Conservation (phyloP, 2,113 vertebrate genomes). For the Tetrao urogallus region DNA sequence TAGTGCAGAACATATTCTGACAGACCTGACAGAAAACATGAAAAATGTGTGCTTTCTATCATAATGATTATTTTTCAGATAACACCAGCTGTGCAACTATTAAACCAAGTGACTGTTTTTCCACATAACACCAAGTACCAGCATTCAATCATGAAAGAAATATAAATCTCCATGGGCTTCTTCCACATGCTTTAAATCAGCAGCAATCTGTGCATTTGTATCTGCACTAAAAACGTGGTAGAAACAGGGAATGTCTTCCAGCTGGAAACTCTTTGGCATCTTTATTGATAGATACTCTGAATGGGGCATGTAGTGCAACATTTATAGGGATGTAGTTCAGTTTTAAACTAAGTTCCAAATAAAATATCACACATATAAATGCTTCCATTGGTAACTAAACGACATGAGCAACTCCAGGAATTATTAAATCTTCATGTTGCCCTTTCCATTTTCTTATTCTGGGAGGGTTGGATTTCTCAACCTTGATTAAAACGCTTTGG, state of each 20-base stretch:
- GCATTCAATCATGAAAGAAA: conserved; percentile 81
- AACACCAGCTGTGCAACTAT: conserved; percentile 80
- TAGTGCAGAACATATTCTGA: conserved; percentile 74
- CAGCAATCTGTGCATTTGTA: conserved; percentile 79
- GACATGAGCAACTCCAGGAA: neutral
- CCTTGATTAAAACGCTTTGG: neutral
- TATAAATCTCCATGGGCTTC: conserved; percentile 77
- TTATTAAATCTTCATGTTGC: neutral
- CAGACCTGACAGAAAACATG: conserved; percentile 76
- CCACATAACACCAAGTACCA: conserved; percentile 70
- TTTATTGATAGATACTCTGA: neutral
- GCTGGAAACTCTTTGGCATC: conserved; percentile 47
- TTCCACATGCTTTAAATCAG: conserved; percentile 80
- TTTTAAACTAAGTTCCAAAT: conserved; percentile 27
- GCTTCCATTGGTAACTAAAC: neutral
- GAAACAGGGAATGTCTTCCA: conserved; percentile 43
- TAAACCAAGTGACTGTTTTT: conserved; percentile 72
- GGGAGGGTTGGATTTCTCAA: neutral
- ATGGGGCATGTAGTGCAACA: neutral
- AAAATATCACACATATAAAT: neutral
- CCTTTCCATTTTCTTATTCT: neutral
- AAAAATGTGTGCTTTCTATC: conserved; percentile 73
- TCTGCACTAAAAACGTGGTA: conserved; percentile 40
- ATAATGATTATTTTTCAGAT: conserved; percentile 80
- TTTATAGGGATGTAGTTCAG: conserved; percentile 1